Evolutionary conservation across 2,797 vertebrate genomes (phyloP), one percentile per base, ranked within the genome.

Genomic region (Parambassis ranga): DNA sequence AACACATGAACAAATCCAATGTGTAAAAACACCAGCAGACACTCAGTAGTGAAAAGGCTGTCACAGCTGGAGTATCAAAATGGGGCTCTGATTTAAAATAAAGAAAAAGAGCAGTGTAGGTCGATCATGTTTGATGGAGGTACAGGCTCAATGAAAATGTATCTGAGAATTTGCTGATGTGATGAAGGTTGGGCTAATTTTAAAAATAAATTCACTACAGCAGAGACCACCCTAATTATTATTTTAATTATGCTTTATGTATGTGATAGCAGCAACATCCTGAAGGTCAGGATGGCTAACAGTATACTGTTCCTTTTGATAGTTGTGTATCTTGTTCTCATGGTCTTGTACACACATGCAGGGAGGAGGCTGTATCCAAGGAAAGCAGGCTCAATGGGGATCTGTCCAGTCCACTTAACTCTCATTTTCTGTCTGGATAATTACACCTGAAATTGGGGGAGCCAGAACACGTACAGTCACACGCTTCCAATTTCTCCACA

Each of bases 361-460:
- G 5, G n/a, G 13, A 32, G 46, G 32, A 69, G 22, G 58, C 47
- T 71, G 60, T 32, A 30, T 44, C 35, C 31, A 23, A 55, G 46
- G 56, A 77, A 74, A 65, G 24, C 32, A 30, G 65, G 44, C 71
- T 66, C 41, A 22, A 41, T 38, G 65, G 62, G 41, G 36, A 42
- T 55, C 47, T 83, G 85, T 85, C 84, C 30, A 30, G 51, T 82
- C 65, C 70, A 74, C 80, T 90, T 86, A 84, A 77, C 64, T 79
- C 75, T 81, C 51, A 42, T 88, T 81, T 82, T 78, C 58, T 61
- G 67, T 75, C 71, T 36, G 59, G 74, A 88, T 89, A 86, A 90
- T 90, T 91, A 89, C 87, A 86, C 75, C 77, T 85, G 85, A 78
- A 88, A 88, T 83, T 79, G 88, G 65, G 56, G 42, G 69, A 66